Evolutionary conservation across 1,140 invertebrate species (phyloP), one percentile per base, ranked within the genome.

Genomic region (Aphelenchoides avenae): DNA sequence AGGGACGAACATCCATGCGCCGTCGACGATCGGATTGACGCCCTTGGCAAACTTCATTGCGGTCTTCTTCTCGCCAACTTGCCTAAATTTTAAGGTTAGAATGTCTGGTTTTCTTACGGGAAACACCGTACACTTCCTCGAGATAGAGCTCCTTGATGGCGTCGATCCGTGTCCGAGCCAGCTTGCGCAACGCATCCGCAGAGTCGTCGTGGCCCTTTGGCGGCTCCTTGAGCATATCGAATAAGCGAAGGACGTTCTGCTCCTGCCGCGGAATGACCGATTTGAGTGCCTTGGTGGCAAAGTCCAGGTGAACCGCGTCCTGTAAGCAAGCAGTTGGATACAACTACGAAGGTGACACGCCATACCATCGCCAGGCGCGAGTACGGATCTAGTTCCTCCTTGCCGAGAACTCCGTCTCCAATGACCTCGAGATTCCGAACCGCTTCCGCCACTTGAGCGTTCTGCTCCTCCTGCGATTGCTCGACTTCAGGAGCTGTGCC

Each of bases 241-340:
- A 68, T 6, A 68, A 51, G 20, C 39, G 48, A 1, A 68, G 20
- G 1, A 68, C 44, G 30, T 68, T 65, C 24, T 57, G 52, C 37
- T 61, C 52, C 24, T 67, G 67, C 3, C 66, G 31, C 2, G 67
- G 49, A 20, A 43, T 4, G 13, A 66, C 40, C 30, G 40, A 42
- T 29, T 46, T 20, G 20, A 65, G 15, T 29, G 46, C 53, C 55
- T 68, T 68, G 11, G 57, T 26, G 7, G 64, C 50, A 4, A 68
- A 36, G 40, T 68, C 66, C 30, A 61, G 15, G 41, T 68, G 65
- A 27, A 68, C 52, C 0, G 66, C 61, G 33, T 68, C 65, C 66
- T 68, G 27, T 29, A 65, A 43, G 13, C 3, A 46, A 15, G 29
- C 34, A 22, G 5, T 22, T 24, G n/a, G n/a, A n/a, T n/a, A n/a